These are phyloP conservation scores for Pimephales promelas DNA, from an alignment of 2,113 vertebrate genomes.

Conservation along the genomic window DNA sequence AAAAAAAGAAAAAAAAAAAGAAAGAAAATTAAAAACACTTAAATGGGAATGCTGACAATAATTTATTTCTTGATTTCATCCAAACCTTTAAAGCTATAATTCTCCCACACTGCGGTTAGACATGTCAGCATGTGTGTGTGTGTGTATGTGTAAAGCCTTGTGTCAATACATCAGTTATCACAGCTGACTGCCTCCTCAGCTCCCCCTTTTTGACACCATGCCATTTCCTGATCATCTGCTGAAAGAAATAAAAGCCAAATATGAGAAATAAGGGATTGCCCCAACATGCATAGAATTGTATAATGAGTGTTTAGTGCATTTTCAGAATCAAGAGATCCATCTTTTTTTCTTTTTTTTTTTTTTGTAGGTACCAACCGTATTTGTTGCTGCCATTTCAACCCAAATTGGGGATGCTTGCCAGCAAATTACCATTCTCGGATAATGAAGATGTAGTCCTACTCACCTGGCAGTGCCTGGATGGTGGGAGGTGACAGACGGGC, in stretches of 20 bases:
- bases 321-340: neutral
- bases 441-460: conserved; percentile 54
- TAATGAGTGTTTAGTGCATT: conserved; percentile 23
- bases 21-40: conserved; percentile 11
- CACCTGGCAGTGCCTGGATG: conserved; percentile 45
- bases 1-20: neutral
- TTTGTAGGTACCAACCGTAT: neutral
- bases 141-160: conserved; percentile 4
- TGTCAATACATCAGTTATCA: conserved; percentile 46
- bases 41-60: conserved; percentile 43
- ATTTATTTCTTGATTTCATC: conserved; percentile 13
- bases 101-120: conserved; percentile 35
- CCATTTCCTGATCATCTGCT: conserved; percentile 23
- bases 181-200: conserved; percentile 21
- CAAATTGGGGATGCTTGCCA: neutral
- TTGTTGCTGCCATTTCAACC: neutral
- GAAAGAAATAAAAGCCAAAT: conserved; percentile 33
- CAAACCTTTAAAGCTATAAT: conserved; percentile 16
- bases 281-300: conserved; percentile 6
- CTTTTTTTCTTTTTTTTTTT: neutral
- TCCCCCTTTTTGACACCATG: conserved; percentile 17
- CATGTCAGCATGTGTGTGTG: conserved; percentile 1
- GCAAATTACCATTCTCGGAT: conserved; percentile 5
- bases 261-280: conserved; percentile 27
- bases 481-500: conserved; percentile 50